Conservation (phyloP, 2,888 invertebrate species). For the Drosophila niveifrons region DNA sequence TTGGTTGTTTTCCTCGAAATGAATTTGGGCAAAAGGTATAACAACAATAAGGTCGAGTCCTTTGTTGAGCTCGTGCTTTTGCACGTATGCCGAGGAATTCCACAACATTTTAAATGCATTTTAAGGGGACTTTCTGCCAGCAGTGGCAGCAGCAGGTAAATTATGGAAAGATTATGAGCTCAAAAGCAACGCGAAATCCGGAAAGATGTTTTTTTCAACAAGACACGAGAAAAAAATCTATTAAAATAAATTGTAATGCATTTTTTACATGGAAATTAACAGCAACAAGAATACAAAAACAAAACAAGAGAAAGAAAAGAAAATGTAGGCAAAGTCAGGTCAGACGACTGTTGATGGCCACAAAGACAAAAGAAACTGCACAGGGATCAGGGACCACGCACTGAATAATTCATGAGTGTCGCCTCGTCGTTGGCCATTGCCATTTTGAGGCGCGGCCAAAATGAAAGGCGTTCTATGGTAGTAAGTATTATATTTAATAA, state of each 20-base stretch:
- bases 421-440: constrained; percentile 20
- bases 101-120: constrained; percentile 65
- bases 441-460: constrained; percentile 19
- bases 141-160: constrained; percentile 36
- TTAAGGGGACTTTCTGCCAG: constrained; percentile 33
- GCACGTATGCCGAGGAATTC: constrained; percentile 51
- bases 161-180: constrained; percentile 65
- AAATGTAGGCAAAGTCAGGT: not conserved
- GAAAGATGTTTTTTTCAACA: constrained; percentile 35
- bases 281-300: constrained; percentile 29
- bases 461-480: constrained; percentile 34
- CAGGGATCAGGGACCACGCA: constrained; percentile 63
- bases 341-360: constrained; percentile 31
- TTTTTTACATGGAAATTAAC: constrained; percentile 73
- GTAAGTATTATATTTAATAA: constrained; percentile 72
- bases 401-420: constrained; percentile 76
- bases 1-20: constrained; percentile 23
- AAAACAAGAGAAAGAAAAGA: not conserved
- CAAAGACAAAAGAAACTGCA: constrained; percentile 58
- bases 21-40: constrained; percentile 5
- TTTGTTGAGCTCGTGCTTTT: constrained; percentile 25
- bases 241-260: constrained; percentile 77
- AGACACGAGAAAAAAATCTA: constrained; percentile 50
- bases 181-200: constrained; percentile 30
- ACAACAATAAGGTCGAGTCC: not conserved